phyloP scores from a whole-genome alignment of 2,888 invertebrate species.

The Drosophila putrida region DNA sequence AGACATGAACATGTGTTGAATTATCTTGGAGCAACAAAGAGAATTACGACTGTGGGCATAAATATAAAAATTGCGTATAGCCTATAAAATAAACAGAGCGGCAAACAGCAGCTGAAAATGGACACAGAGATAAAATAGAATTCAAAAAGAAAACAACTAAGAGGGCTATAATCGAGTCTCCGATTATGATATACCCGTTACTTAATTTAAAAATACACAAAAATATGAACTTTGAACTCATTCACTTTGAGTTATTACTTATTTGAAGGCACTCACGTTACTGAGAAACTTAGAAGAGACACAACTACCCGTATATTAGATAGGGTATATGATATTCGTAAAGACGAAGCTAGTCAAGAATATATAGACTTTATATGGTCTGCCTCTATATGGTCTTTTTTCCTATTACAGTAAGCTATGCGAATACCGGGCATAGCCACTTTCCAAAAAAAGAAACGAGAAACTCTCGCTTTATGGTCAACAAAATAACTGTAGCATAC shows the following conservation, averaged over 20 bases:
- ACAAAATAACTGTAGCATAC: conserved; percentile 44
- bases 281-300: too few species aligned
- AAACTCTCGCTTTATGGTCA: background rate
- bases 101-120: conserved; percentile 15
- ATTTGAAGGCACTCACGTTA: too few species aligned
- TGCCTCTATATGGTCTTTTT: too few species aligned
- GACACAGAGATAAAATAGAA: background rate
- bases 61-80: conserved; percentile 38
- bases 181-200: background rate
- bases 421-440: background rate
- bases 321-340: too few species aligned
- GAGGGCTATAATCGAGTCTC: background rate
- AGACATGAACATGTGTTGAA: conserved; percentile 8
- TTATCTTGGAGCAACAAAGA: background rate
- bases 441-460: background rate
- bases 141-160: background rate
- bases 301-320: too few species aligned
- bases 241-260: too few species aligned
- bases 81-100: conserved; percentile 19
- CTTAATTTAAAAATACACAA: background rate
- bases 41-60: conserved; percentile 7
- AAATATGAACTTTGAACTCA: too few species aligned
- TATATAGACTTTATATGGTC: background rate
- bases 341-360: too few species aligned
- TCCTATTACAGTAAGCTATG: background rate